phyloP scores from a whole-genome alignment of 2,888 invertebrate species.

The Drosophila algonquin region DNA sequence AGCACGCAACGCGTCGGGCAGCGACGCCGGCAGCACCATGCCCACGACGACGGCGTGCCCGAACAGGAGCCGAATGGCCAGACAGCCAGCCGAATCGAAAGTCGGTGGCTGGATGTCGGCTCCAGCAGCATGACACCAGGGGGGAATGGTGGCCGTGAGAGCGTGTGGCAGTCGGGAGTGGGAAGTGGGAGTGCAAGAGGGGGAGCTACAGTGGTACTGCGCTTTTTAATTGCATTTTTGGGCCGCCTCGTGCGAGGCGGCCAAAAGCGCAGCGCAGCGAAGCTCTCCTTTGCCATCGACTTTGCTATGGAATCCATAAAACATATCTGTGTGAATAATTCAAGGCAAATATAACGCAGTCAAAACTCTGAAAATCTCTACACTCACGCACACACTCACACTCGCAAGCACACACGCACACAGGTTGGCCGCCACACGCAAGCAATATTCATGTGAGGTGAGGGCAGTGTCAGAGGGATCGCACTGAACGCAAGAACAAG shows the following conservation, averaged over 20 bases:
- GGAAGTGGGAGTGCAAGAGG: neutral
- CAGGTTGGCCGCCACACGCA: slow-evolving; percentile 1
- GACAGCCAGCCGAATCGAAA: slow-evolving; percentile 21
- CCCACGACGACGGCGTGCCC: neutral
- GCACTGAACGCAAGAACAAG: no score
- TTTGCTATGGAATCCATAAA: slow-evolving; percentile 53
- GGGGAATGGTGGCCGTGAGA: slow-evolving; percentile 10
- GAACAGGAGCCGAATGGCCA: neutral
- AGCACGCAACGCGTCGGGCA: slow-evolving; percentile 41
- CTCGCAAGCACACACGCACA: neutral
- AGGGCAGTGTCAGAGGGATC: neutral
- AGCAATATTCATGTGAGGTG: neutral
- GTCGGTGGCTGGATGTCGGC: neutral
- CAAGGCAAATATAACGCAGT: slow-evolving; percentile 77
- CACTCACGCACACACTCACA: neutral
- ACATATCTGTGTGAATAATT: slow-evolving; percentile 70
- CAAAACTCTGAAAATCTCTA: slow-evolving; percentile 52
- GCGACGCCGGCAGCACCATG: slow-evolving; percentile 11
- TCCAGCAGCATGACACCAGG: neutral
- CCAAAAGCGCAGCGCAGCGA: slow-evolving; percentile 68
- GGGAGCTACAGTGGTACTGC: slow-evolving; percentile 31
- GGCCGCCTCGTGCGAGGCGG: slow-evolving; percentile 6
- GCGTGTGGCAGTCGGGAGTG: slow-evolving; percentile 1
- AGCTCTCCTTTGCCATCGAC: slow-evolving; percentile 2
- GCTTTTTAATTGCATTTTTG: slow-evolving; percentile 72